Evolutionary conservation across 2,888 invertebrate genomes (phyloP).

Genomic region (Halictus ligatus): DNA sequence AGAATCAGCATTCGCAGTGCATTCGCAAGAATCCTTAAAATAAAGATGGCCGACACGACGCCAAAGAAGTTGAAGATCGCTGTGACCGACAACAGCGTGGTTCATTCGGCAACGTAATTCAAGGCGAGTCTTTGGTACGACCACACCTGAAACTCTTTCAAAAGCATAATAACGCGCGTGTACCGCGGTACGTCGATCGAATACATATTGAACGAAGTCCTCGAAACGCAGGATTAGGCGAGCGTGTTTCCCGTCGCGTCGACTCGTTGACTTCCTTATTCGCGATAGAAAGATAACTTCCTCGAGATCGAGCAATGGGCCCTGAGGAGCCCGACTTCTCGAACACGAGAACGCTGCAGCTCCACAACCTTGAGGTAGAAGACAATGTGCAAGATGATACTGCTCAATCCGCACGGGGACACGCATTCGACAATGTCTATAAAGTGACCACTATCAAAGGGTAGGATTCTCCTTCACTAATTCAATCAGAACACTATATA

Average conservation of each 20-base stretch:
- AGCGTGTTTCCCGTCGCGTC: slow-evolving; percentile 12
- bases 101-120: slow-evolving; percentile 18
- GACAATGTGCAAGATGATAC: slow-evolving; percentile 47
- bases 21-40: background rate
- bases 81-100: slow-evolving; percentile 6
- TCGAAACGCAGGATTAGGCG: slow-evolving; percentile 12
- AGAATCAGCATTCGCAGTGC: background rate
- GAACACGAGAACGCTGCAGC: slow-evolving; percentile 65
- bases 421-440: slow-evolving; percentile 63
- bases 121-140: slow-evolving; percentile 11
- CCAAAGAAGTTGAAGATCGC: slow-evolving; percentile 10
- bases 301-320: slow-evolving; percentile 37
- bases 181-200: slow-evolving; percentile 7
- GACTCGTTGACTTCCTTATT: slow-evolving; percentile 24
- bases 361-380: slow-evolving; percentile 55
- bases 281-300: background rate
- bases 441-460: slow-evolving; percentile 64
- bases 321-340: slow-evolving; percentile 64
- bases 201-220: slow-evolving; percentile 8
- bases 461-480: slow-evolving; percentile 47
- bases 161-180: slow-evolving; percentile 4
- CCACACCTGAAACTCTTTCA: slow-evolving; percentile 13
- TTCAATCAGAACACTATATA: background rate
- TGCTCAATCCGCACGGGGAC: slow-evolving; percentile 32
- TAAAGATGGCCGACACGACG: background rate